Conservation (phyloP, 2,113 vertebrate species). For the Petrocephalus zakoni region DNA sequence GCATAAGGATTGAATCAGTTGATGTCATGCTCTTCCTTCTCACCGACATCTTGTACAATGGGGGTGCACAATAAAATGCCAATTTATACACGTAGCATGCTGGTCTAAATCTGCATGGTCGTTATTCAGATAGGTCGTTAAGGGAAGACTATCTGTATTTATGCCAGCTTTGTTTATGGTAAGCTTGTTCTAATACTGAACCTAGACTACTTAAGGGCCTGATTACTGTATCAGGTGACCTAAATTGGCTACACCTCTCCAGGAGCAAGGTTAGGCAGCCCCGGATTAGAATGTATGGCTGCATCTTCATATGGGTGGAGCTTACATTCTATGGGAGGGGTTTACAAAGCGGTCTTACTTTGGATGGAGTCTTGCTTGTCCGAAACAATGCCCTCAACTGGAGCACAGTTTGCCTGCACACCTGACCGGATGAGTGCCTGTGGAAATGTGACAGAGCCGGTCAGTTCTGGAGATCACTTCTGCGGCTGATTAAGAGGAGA, state of each 20-base stretch:
- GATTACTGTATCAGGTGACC: neutral
- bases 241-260: too few relatives aligned
- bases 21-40: too few relatives aligned
- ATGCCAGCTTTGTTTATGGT: neutral
- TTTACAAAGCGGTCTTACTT: slow-evolving; percentile 3
- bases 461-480: neutral
- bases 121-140: too few relatives aligned
- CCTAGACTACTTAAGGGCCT: neutral
- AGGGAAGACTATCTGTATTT: neutral
- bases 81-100: too few relatives aligned
- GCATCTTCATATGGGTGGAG: neutral
- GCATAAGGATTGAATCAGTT: too few relatives aligned
- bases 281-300: neutral
- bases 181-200: neutral
- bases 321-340: neutral
- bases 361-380: neutral
- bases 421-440: slow-evolving; percentile 19
- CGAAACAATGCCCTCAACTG: neutral
- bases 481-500: neutral
- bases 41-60: too few relatives aligned
- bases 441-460: neutral
- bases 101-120: too few relatives aligned
- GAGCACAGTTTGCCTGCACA: neutral
- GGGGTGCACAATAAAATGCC: too few relatives aligned
- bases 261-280: neutral